Base-by-base conservation (phyloP, 2,797 vertebrate species). In the Alosa sapidissima region DNA sequence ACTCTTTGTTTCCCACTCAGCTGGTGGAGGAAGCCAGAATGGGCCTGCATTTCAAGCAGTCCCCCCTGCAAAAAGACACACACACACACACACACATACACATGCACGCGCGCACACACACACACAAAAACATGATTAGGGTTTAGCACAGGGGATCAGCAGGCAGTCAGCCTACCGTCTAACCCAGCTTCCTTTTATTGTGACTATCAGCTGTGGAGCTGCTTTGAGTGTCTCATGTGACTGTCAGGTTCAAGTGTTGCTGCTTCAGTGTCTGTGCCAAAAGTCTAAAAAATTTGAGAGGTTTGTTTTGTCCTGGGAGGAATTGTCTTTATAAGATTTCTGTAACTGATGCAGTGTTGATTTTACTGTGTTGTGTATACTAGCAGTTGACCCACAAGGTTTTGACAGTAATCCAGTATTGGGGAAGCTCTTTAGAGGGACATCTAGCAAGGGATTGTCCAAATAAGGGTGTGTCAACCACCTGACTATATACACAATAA, bases 41-140 rank as follows among this genome's bases (percentile, higher is more conserved):
- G 48, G 89, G 91, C 91, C 91, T 88, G 93, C 95, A 95, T 95
- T 93, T 91, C 92, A 95, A 95, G 92, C 92, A 95, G 93, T 86
- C 85, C 84, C 88, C 83, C 90, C 92, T 93, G 94, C 93, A 93
- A 95, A 93, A 92, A 90, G 60, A 49, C 65, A n/a, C n/a, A n/a
- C n/a, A n/a, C n/a, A n/a, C n/a, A n/a, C n/a, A n/a, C n/a, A n/a
- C 21, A 54, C 49, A 21, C 81, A 84, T 28, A 10, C 28, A 10
- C 28, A 11, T 16, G 72, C 81, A 33, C 24, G 14, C 47, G 16
- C 33, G 36, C 33, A 72, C n/a, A 16, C 33, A 41, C 65, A 41
- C n/a, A 36, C 65, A 78, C 72, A 78, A 78, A 41, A 78, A 21
- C 65, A 72, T 72, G 65, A 72, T 72, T 72, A 72, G 28, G 13